Conservation (phyloP, 1,140 invertebrate species). For the Zaprionus gabonicus region DNA sequence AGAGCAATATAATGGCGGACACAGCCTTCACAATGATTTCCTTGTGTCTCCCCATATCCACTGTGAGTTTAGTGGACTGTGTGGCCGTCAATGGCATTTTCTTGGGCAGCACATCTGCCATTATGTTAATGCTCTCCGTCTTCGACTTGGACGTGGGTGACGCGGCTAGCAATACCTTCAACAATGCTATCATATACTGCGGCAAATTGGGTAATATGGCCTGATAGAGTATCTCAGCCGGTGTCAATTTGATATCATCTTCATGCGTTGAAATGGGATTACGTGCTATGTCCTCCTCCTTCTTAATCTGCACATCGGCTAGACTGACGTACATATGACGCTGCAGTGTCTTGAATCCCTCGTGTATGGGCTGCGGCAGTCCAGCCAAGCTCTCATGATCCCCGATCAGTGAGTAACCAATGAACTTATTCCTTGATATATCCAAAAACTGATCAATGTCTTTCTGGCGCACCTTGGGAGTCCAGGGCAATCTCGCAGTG, state of each 20-base stretch:
- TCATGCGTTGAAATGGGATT: constrained; percentile 92
- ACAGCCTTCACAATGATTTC: constrained; percentile 99
- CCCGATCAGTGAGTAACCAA: constrained; percentile 94
- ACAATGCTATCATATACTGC: constrained; percentile 97
- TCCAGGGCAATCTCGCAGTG: constrained; percentile 92
- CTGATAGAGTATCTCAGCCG: constrained; percentile 95
- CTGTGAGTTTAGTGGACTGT: constrained; percentile 98
- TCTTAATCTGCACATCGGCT: constrained; percentile 92
- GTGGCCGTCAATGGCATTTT: constrained; percentile 98
- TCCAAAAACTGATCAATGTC: constrained; percentile 97
- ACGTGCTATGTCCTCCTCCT: constrained; percentile 92
- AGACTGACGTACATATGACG: constrained; percentile 93
- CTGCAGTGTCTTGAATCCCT: constrained; percentile 95
- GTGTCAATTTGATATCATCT: constrained; percentile 89
- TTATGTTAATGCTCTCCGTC: constrained; percentile 99
- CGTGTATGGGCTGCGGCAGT: constrained; percentile 96
- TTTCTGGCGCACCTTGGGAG: constrained; percentile 97
- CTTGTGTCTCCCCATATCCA: constrained; percentile 99
- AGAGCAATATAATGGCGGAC: constrained; percentile 95
- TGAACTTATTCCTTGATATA: constrained; percentile 96
- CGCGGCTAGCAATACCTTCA: constrained; percentile 98
- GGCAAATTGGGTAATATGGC: constrained; percentile 96
- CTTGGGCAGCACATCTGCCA: constrained; percentile 98
- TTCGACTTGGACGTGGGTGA: constrained; percentile 99
- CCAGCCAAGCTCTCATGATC: constrained; percentile 95